Conservation (phyloP, 1,140 invertebrate species). For the Psilanteris sp. region DNA sequence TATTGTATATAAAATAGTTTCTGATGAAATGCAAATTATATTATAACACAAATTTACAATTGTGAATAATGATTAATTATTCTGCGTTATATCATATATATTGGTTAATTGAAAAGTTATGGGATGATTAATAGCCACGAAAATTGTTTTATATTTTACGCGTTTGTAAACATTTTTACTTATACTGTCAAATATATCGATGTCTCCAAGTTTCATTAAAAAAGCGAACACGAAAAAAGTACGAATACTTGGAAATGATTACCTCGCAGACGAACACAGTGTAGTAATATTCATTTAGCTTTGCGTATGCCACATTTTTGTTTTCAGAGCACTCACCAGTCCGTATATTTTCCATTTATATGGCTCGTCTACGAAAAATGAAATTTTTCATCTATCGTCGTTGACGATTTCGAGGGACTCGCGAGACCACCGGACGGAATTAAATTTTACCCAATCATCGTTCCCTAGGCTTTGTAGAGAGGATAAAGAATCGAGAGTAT, state of each 20-base stretch:
- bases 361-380: conserved; percentile 58
- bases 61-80: too few species aligned
- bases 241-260: conserved; percentile 48
- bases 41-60: too few species aligned
- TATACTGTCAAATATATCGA: conserved; percentile 24
- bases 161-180: not conserved
- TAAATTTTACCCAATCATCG: conserved; percentile 52
- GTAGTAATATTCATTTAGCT: conserved; percentile 60
- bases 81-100: too few species aligned
- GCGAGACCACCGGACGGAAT: conserved; percentile 33
- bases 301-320: conserved; percentile 56
- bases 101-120: too few species aligned
- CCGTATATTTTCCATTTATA: conserved; percentile 62
- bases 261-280: conserved; percentile 44
- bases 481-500: conserved; percentile 49
- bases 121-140: too few species aligned
- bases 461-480: conserved; percentile 33
- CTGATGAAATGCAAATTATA: too few species aligned
- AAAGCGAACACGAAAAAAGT: conserved; percentile 23
- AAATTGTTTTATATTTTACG: too few species aligned
- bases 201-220: conserved; percentile 52
- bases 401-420: conserved; percentile 56
- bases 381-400: conserved; percentile 56
- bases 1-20: too few species aligned
- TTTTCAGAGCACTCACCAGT: conserved; percentile 59